Percentiles rank a stretch among this genome's conserved stretches.
Evolutionary conservation across 2,888 invertebrate genomes (phyloP).

Genomic region (Nomada fabriciana): DNA sequence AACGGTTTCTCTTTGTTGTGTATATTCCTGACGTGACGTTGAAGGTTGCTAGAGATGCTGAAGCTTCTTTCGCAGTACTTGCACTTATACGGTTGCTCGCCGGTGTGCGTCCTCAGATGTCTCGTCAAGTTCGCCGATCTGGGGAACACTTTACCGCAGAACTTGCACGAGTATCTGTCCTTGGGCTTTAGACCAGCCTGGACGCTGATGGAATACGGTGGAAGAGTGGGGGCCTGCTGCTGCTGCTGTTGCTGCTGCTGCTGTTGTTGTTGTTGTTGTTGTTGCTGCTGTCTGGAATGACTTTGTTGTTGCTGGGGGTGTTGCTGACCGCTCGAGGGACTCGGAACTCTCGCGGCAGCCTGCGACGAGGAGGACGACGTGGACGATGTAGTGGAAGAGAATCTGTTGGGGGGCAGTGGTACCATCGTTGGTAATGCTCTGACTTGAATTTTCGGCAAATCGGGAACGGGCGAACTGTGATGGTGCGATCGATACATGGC

Average conservation of each 20-base stretch:
- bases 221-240: conserved; percentile 54
- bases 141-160: conserved; percentile 98
- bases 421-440: conserved; percentile 83
- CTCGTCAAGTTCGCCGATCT: conserved; percentile 98
- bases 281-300: conserved; percentile 71
- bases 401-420: conserved; percentile 80
- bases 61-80: conserved; percentile 99
- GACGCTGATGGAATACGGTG: conserved; percentile 67
- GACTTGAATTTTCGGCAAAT: conserved; percentile 86
- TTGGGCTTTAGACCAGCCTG: conserved; percentile 71
- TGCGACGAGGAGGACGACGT: conserved; percentile 70
- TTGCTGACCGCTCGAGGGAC: conserved; percentile 65
- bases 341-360: conserved; percentile 68
- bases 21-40: conserved; percentile 99
- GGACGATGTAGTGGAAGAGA: conserved; percentile 85
- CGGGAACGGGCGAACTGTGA: conserved; percentile 85
- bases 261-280: conserved; percentile 69
- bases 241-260: conserved; percentile 72
- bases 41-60: conserved; percentile 99
- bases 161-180: conserved; percentile 97
- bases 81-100: conserved; percentile 99
- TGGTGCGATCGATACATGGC: conserved; percentile 88
- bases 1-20: conserved; percentile 99
- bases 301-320: conserved; percentile 73
- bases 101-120: conserved; percentile 98